phyloP scores from a whole-genome alignment of 2,113 vertebrate species.

The Acanthisitta chloris region DNA sequence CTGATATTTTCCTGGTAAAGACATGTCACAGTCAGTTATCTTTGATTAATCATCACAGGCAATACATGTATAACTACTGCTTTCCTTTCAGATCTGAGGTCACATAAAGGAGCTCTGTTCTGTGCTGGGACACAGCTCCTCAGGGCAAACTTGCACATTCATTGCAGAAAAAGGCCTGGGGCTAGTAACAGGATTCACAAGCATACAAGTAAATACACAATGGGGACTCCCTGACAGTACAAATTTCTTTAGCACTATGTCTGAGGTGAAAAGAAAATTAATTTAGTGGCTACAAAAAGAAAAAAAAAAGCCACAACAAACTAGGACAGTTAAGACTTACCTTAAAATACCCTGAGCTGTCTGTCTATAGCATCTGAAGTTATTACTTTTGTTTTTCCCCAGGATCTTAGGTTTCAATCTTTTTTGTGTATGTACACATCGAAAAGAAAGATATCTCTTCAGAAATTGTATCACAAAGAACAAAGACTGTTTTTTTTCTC shows the following conservation, averaged over 20 bases:
- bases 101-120: background rate
- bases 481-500: background rate
- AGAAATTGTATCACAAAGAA: constrained; percentile 8
- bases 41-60: background rate
- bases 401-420: background rate
- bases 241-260: background rate
- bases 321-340: background rate
- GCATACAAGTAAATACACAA: background rate
- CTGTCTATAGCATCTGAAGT: background rate
- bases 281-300: background rate
- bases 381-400: background rate
- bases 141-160: background rate
- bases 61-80: background rate
- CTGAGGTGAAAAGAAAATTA: background rate
- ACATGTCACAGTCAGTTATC: background rate
- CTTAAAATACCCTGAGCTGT: background rate
- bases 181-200: background rate
- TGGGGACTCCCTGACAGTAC: background rate
- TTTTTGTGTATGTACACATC: background rate
- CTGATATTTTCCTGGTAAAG: background rate
- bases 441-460: background rate
- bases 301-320: background rate
- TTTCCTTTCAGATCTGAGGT: background rate
- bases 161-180: background rate
- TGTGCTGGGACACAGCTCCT: background rate